Evolutionary conservation across 2,888 invertebrate genomes (phyloP).

Genomic region (Sceliomorpha sp.): DNA sequence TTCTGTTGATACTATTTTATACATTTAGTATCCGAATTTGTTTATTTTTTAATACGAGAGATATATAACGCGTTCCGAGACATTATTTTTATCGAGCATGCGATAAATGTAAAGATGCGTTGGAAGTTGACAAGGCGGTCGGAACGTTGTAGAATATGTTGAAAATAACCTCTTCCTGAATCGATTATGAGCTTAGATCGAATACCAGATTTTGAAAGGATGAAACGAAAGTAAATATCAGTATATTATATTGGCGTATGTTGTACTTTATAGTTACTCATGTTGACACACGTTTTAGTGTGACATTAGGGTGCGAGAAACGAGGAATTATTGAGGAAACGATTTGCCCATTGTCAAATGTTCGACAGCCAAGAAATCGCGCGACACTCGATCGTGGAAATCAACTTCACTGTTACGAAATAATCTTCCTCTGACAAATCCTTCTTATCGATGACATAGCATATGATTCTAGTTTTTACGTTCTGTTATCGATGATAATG

Average conservation of each 20-base stretch:
- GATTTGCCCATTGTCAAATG: neutral
- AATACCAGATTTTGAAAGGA: too few relatives aligned
- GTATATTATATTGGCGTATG: constrained; percentile 19
- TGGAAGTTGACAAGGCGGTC: too few relatives aligned
- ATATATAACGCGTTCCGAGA: too few relatives aligned
- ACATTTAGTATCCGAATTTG: too few relatives aligned
- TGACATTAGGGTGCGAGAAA: constrained; percentile 16
- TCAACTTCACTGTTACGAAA: neutral
- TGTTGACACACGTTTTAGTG: constrained; percentile 43
- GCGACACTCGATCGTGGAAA: neutral
- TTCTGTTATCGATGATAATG: constrained; percentile 2
- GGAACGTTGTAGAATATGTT: too few relatives aligned
- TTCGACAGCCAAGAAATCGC: neutral
- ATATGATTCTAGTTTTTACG: constrained; percentile 6
- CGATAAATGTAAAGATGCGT: too few relatives aligned
- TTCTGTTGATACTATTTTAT: too few relatives aligned
- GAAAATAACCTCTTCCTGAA: constrained; percentile 14
- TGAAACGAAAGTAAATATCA: constrained; percentile 9
- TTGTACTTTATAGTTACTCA: constrained; percentile 27
- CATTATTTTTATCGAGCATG: too few relatives aligned
- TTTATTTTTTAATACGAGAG: too few relatives aligned
- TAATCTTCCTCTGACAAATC: neutral
- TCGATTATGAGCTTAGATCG: constrained; percentile 25
- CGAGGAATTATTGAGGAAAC: neutral
- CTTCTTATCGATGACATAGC: constrained; percentile 1